Evolutionary conservation across 1,140 invertebrate genomes (phyloP), one percentile per base, ranked within the genome.

Genomic region (Rhopalosiphum padi): DNA sequence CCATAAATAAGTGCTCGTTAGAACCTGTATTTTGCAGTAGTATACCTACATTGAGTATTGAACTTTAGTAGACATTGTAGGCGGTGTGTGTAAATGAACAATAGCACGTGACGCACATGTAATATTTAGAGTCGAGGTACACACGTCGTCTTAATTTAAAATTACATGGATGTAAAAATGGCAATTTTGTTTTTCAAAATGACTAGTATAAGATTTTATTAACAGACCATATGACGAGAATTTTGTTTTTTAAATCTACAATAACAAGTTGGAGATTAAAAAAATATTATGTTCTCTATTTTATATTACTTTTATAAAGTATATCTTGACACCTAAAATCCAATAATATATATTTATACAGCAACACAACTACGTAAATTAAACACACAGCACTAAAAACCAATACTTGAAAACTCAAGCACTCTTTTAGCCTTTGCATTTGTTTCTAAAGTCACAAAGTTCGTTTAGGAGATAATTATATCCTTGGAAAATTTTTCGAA

Each of bases 21-120:
- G 37, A n/a, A 30, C 30, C 35, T 43, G 53, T 55, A 60, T 90
- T 68, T 68, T 55, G 87, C 30, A 90, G 37, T 25, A 41, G 11
- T 43, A 55, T 43, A 41, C 41, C 41, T 41, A n/a, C 30, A 48
- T 30, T n/a, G 25, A 55, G 30, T 30, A 68, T 30, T 25, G 30
- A 43, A 37, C 53, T 90, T 43, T 41, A 30, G 53, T n/a, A 60
- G 55, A 41, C 55, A 90, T 68, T 90, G 53, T 68, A 90, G 35
- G 25, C 23, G 35, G 53, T 1, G 89, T 41, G 89, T 68, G 55
- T 90, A 68, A 90, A 90, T 68, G 55, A 90, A 90, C 89, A 41
- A 35, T 89, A 35, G 87, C 5, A 90, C 89, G 89, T 90, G 89
- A 90, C 89, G 25, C 11, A 68, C 89, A 90, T 90, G 68, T 68